Evolutionary conservation across 2,797 vertebrate species (phyloP).

Genomic region (Ataeniobius toweri): DNA sequence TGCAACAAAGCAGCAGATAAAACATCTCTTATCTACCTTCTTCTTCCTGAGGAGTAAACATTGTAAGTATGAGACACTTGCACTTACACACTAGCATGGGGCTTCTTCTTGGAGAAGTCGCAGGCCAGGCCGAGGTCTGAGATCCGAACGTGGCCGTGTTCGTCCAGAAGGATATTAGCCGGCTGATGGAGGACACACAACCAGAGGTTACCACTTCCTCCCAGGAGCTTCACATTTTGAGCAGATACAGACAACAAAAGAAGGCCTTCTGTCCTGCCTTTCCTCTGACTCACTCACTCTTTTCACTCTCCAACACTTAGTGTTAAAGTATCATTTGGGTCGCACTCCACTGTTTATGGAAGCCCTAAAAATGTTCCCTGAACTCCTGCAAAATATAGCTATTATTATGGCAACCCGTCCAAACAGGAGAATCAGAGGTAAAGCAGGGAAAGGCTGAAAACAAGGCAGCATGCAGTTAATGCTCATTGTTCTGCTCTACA

Average conservation of each 20-base stretch:
- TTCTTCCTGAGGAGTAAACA: background rate
- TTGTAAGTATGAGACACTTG: background rate
- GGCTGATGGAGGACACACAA: conserved; percentile 78
- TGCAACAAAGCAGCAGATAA: background rate
- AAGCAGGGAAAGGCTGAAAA: conserved; percentile 49
- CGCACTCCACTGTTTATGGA: conserved; percentile 56
- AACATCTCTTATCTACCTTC: background rate
- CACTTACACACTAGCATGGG: conserved; percentile 96
- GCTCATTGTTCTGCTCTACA: background rate
- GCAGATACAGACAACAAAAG: conserved; percentile 16
- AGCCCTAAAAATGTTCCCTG: conserved; percentile 46
- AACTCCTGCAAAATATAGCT: conserved; percentile 53
- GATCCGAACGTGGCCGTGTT: conserved; percentile 94
- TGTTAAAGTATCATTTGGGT: conserved; percentile 39
- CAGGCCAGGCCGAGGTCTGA: conserved; percentile 97
- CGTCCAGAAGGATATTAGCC: conserved; percentile 95
- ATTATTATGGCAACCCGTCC: conserved; percentile 69
- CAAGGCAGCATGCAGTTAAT: background rate
- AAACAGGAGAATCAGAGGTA: conserved; percentile 53
- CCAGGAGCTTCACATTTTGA: conserved; percentile 6
- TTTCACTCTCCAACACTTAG: background rate
- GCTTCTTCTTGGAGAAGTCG: conserved; percentile 98
- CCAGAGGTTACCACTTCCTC: background rate
- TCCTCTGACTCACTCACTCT: conserved; percentile 35
- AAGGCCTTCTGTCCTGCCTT: conserved; percentile 51